Evolutionary conservation across 2,797 vertebrate species (phyloP).

Genomic region (Avahi laniger): DNA sequence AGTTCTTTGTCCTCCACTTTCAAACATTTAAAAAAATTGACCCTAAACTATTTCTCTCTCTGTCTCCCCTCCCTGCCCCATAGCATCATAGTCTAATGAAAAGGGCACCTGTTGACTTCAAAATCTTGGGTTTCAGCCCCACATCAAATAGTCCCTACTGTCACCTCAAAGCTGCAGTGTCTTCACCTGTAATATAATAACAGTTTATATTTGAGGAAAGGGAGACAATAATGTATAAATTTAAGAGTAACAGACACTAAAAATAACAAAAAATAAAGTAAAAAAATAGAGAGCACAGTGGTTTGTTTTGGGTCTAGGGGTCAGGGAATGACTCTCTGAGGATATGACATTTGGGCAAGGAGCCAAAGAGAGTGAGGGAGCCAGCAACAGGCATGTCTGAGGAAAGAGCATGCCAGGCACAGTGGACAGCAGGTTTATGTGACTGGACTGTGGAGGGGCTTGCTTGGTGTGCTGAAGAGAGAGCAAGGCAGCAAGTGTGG

Average conservation of each 20-base stretch:
- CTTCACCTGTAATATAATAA: background rate
- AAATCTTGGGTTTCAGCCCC: background rate
- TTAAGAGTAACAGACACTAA: background rate
- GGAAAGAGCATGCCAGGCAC: background rate
- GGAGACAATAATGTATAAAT: background rate
- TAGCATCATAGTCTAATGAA: background rate
- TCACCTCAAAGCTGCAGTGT: background rate
- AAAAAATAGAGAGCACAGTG: background rate
- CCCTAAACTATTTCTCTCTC: background rate
- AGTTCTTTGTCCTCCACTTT: background rate
- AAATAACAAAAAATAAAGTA: background rate
- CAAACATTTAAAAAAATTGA: background rate
- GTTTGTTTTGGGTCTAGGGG: background rate
- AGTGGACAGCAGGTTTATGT: background rate
- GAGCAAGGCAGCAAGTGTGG: background rate
- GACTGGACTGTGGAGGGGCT: background rate
- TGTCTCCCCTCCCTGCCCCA: accelerated
- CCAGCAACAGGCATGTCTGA: background rate
- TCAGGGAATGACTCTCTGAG: background rate
- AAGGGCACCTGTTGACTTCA: background rate
- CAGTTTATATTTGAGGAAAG: background rate
- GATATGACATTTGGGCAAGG: background rate
- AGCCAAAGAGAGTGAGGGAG: background rate
- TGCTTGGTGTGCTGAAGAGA: background rate
- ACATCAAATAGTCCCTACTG: background rate